Conservation (phyloP, 2,113 vertebrate genomes). For the Tenrec ecaudatus region DNA sequence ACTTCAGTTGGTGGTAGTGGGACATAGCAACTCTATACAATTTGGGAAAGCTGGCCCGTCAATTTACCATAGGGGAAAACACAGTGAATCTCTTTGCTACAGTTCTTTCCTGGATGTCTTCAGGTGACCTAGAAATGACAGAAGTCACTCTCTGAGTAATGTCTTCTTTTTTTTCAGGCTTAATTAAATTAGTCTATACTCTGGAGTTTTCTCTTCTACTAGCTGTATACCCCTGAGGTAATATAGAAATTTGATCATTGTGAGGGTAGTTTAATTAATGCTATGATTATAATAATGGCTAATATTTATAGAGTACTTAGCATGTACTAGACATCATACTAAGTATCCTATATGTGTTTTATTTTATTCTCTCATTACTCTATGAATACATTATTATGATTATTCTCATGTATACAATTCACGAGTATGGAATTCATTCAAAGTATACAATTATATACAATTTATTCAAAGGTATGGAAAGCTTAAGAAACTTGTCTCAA, state of each 20-base stretch:
- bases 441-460: too few relatives aligned
- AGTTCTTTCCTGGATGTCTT: neutral
- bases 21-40: neutral
- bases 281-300: neutral
- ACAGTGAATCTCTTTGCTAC: neutral
- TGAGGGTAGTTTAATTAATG: conserved; percentile 59
- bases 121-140: conserved; percentile 35
- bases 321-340: neutral
- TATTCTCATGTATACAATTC: neutral
- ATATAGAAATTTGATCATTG: neutral
- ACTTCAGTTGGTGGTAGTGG: neutral
- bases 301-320: conserved; percentile 25
- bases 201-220: conserved; percentile 12
- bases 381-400: neutral
- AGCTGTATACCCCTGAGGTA: neutral
- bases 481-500: neutral
- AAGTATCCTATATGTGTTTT: neutral
- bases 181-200: conserved; percentile 66
- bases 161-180: conserved; percentile 13
- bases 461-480: neutral
- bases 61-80: neutral
- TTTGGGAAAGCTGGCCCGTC: neutral
- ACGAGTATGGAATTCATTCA: neutral
- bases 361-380: conserved; percentile 35
- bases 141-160: neutral